phyloP scores from a whole-genome alignment of 2,113 vertebrate genomes.

The Cervus canadensis region DNA sequence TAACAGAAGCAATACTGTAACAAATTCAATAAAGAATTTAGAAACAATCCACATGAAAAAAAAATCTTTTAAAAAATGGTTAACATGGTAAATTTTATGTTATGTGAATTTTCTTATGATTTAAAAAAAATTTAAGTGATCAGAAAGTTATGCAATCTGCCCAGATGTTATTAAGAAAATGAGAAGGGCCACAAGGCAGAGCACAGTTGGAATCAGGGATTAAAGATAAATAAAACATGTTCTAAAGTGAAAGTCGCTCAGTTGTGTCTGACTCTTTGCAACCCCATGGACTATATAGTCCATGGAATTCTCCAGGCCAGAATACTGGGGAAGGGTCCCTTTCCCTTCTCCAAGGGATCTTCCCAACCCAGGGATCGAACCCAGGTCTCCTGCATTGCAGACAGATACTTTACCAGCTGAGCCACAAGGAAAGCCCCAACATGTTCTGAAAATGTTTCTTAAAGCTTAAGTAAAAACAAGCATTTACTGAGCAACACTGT shows the following conservation, averaged over 20 bases:
- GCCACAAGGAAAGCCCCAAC: not conserved
- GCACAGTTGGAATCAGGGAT: not conserved
- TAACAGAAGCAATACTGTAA: not conserved
- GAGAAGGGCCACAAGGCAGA: not conserved
- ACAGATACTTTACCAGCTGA: not conserved
- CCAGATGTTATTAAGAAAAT: not conserved
- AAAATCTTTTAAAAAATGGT: not conserved
- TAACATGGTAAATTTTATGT: not conserved
- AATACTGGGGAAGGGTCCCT: not conserved
- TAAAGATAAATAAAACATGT: not conserved
- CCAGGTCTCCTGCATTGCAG: not conserved
- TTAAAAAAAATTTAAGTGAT: not conserved
- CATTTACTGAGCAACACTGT: not conserved
- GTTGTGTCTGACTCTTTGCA: not conserved
- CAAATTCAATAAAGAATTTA: not conserved
- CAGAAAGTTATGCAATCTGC: not conserved
- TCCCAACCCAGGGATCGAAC: not conserved
- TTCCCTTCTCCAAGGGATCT: not conserved
- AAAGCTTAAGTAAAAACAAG: not conserved
- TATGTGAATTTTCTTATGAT: not conserved
- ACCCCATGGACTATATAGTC: not conserved
- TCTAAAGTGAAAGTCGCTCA: not conserved
- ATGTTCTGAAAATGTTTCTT: not conserved
- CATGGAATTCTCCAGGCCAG: not conserved
- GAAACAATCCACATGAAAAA: not conserved